Base-by-base conservation (phyloP, 2,113 vertebrate species). In the Chelonoidis abingdonii region DNA sequence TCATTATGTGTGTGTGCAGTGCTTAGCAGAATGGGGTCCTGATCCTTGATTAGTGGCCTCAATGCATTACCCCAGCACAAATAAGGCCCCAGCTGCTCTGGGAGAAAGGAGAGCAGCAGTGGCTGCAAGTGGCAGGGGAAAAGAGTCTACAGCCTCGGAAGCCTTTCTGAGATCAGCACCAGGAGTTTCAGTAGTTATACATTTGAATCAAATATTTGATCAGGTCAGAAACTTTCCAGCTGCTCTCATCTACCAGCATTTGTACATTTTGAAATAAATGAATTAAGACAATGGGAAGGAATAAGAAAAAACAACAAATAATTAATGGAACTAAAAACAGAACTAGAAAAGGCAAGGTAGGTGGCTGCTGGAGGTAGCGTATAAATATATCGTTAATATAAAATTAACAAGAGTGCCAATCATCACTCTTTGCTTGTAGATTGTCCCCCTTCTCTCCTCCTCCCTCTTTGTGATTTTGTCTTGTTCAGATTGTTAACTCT, bases 1-100 rank as follows among this genome's bases (percentile, higher is more conserved):
- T 52, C 44, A 79, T 16, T 35, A 1, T 0, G 0, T 31, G 25
- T 2, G 1, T 2, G 5, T 80, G 24, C 6, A 7, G 9, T 8
- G n/a, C 35, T n/a, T 69, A n/a, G 65, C 35, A 69, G 65, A 69
- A 69, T 12, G 10, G 27, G n/a, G 4, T 4, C n/a, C 25, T 80
- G 35, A 8, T 21, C 3, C 79, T 92, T 79, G 31, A 41, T 5
- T 7, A 90, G 31, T 65, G 62, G 14, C 62, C 35, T 69, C 65
- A n/a, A 10, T n/a, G 65, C 31, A n/a, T 69, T 69, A 35, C 35
- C 17, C 9, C 65, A 69, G 35, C 9, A 21, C 65, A n/a, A 35
- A 69, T 19, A 69, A n/a, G 17, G 17, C 17, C 17, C 35, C 65
- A 69, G 47, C 9, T 3, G 1, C 17, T 38, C 80, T 72, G 5